These are phyloP conservation scores for Dipodomys ordii DNA, from an alignment of 2,113 vertebrate genomes.

Conservation along the genomic window DNA sequence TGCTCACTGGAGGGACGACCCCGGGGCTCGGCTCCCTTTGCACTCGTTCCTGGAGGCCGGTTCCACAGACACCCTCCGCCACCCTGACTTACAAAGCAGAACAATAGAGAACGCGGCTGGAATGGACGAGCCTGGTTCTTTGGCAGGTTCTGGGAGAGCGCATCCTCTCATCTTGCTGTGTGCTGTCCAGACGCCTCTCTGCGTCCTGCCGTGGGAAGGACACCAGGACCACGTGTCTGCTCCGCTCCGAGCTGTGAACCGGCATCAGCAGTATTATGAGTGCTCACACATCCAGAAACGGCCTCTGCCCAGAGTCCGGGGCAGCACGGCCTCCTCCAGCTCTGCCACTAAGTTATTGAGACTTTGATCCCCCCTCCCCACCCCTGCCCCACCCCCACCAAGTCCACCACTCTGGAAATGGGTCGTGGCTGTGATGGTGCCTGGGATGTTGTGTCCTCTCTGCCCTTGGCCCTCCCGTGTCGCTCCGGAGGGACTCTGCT, in stretches of 20 bases:
- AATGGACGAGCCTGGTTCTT: slow-evolving; percentile 78
- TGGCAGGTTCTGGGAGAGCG: slow-evolving; percentile 65
- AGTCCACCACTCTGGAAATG: not conserved
- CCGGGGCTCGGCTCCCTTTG: slow-evolving; percentile 70
- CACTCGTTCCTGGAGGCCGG: slow-evolving; percentile 81
- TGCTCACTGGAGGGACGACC: slow-evolving; percentile 79
- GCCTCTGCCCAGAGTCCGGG: slow-evolving; percentile 77
- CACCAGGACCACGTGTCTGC: slow-evolving; percentile 68
- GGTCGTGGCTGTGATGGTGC: not conserved
- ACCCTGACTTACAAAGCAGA: slow-evolving; percentile 76
- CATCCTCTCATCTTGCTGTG: slow-evolving; percentile 59
- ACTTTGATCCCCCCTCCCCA: slow-evolving; percentile 77
- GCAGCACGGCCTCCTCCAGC: slow-evolving; percentile 80
- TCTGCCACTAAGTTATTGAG: slow-evolving; percentile 87
- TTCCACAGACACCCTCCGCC: slow-evolving; percentile 82
- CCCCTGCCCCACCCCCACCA: not conserved
- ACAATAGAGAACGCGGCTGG: slow-evolving; percentile 69
- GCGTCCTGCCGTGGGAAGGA: slow-evolving; percentile 81
- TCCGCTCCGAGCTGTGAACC: slow-evolving; percentile 72
- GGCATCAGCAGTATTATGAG: slow-evolving; percentile 86
- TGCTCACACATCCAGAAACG: slow-evolving; percentile 82
- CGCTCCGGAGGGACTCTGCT: not conserved
- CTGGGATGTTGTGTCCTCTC: slow-evolving; percentile 1
- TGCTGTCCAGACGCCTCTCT: slow-evolving; percentile 72
- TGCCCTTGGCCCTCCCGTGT: slow-evolving; percentile 27